Evolutionary conservation across 2,797 vertebrate species (phyloP), one percentile per base, ranked within the genome.

Genomic region (Argyrosomus regius): DNA sequence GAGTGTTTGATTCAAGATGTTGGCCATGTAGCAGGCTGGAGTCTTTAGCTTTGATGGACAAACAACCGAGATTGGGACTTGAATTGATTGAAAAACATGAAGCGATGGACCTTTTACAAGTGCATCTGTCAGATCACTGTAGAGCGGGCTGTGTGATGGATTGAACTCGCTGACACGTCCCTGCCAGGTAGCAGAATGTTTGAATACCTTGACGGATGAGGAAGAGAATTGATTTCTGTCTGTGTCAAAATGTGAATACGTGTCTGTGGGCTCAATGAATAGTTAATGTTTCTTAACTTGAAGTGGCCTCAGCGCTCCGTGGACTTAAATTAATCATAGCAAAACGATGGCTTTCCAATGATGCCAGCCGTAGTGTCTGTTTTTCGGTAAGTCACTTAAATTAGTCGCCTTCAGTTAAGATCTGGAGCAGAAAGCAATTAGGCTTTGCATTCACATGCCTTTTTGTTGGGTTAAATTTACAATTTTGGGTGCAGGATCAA

Each of bases 371-470:
- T 53, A 57, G 52, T 46, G 72, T 85, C 87, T 93, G 92, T 24
- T 90, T 93, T 57, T 41, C 39, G 41, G 60, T 52, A 31, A 72
- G 92, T 90, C 87, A 92, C 63, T 90, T 87, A 93, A 62, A 97
- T 96, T 92, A 94, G 96, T 96, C 90, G 89, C 88, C 91, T 92
- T 90, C 87, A 93, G 93, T 90, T 90, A 92, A 94, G 95, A 96
- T 95, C 95, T 96, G 93, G 93, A 95, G 93, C 78, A 92, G 93
- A 95, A 95, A 92, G 91, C 93, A 96, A 96, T 96, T 95, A 95
- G 90, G 64, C 89, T 94, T 96, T 94, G 93, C 95, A 95, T 95
- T 95, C 91, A 95, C 91, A 92, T 91, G 91, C 83, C 90, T 77
- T 93, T 96, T 93, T 92, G 81, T 88, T 91, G 86, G 91, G 92